Conservation (phyloP, 2,888 invertebrate species). For the Seira ritae region DNA sequence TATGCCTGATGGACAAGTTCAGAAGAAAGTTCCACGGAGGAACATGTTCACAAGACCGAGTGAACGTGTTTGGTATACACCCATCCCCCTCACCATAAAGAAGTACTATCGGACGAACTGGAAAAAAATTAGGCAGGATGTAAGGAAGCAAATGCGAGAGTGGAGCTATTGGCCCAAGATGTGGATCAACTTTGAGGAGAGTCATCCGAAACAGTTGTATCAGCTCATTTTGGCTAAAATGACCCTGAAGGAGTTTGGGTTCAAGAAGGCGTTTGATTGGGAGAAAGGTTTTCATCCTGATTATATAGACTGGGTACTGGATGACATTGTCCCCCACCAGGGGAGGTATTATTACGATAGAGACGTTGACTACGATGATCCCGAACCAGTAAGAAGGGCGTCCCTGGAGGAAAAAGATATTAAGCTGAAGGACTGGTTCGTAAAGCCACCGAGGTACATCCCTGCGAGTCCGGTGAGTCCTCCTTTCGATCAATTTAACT, state of each 20-base stretch:
- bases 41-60: constrained; percentile 23
- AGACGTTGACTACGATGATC: constrained; percentile 6
- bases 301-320: constrained; percentile 52
- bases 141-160: constrained; percentile 22
- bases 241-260: constrained; percentile 30
- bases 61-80: constrained; percentile 39
- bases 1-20: too few relatives aligned
- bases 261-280: constrained; percentile 41
- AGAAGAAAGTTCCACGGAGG: background rate
- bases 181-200: constrained; percentile 50
- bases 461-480: constrained; percentile 36
- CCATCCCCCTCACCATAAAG: constrained; percentile 39
- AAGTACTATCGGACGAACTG: constrained; percentile 55
- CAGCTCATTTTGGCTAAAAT: constrained; percentile 37
- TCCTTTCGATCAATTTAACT: constrained; percentile 43
- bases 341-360: background rate
- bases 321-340: constrained; percentile 39
- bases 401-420: constrained; percentile 35
- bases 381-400: constrained; percentile 18
- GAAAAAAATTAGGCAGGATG: constrained; percentile 40
- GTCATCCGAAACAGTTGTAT: constrained; percentile 41
- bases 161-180: constrained; percentile 40
- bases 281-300: constrained; percentile 41
- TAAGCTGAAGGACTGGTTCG: constrained; percentile 42
- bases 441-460: constrained; percentile 44